Conservation (phyloP, 2,888 invertebrate species). For the Cyclophora albipunctata region DNA sequence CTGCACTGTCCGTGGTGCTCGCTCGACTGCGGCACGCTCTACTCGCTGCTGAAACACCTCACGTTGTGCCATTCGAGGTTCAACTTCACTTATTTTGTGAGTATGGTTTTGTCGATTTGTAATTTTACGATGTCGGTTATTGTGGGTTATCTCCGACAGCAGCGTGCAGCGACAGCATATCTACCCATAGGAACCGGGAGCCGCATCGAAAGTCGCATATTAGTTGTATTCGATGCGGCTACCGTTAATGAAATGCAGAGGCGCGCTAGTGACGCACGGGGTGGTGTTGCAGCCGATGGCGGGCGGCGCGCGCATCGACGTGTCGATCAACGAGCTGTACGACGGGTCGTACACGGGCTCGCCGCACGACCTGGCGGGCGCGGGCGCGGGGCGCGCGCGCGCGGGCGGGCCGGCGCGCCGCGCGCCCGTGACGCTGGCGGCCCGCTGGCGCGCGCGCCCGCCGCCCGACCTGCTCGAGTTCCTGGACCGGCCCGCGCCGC, state of each 20-base stretch:
- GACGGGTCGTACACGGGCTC: constrained; percentile 97
- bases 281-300: constrained; percentile 75
- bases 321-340: constrained; percentile 94
- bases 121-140: background rate
- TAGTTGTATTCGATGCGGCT: background rate
- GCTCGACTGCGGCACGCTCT: constrained; percentile 89
- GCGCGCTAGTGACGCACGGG: background rate
- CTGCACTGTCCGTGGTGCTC: constrained; percentile 97
- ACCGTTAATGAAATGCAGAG: background rate
- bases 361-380: constrained; percentile 88
- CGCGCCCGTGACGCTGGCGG: constrained; percentile 86
- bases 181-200: too few species aligned
- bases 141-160: background rate
- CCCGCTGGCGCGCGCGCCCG: constrained; percentile 77
- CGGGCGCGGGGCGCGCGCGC: constrained; percentile 83
- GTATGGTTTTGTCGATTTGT: constrained; percentile 31
- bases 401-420: constrained; percentile 79
- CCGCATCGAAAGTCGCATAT: background rate
- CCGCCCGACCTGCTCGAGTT: constrained; percentile 84
- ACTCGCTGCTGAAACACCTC: constrained; percentile 93
- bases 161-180: too few species aligned
- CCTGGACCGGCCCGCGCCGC: constrained; percentile 82
- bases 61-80: constrained; percentile 95
- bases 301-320: constrained; percentile 92
- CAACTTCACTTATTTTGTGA: constrained; percentile 91